These are phyloP conservation scores for Ciconia boyciana DNA, from an alignment of 2,113 vertebrate genomes.

Conservation along the genomic window DNA sequence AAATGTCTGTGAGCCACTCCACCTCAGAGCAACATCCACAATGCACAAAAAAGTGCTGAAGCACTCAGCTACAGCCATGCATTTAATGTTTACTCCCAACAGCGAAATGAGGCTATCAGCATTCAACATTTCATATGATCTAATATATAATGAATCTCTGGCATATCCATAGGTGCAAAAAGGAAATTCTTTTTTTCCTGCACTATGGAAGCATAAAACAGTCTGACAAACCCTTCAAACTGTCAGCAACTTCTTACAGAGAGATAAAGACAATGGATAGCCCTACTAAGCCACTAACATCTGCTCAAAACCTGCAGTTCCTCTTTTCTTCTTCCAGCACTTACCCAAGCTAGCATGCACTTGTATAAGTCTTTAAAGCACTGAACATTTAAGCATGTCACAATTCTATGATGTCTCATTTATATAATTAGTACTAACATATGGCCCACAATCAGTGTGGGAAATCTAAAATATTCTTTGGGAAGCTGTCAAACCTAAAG, in stretches of 20 bases:
- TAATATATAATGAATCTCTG: slow-evolving; percentile 39
- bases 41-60: neutral
- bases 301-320: slow-evolving; percentile 67
- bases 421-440: slow-evolving; percentile 85
- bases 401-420: slow-evolving; percentile 78
- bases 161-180: slow-evolving; percentile 46
- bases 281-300: slow-evolving; percentile 66
- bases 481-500: slow-evolving; percentile 76
- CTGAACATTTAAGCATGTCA: slow-evolving; percentile 71
- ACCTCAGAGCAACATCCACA: neutral
- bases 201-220: slow-evolving; percentile 43
- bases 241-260: slow-evolving; percentile 52
- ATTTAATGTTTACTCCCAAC: neutral
- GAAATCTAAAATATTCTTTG: slow-evolving; percentile 79
- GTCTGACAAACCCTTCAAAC: slow-evolving; percentile 51
- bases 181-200: slow-evolving; percentile 13
- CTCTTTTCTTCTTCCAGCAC: slow-evolving; percentile 57
- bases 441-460: slow-evolving; percentile 79
- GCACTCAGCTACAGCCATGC: neutral
- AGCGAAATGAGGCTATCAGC: neutral
- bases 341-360: slow-evolving; percentile 66
- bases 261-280: slow-evolving; percentile 64
- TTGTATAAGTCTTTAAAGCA: slow-evolving; percentile 70
- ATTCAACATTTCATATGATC: neutral
- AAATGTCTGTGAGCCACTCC: neutral